A percentile compares a stretch with the other conserved stretches of the same genome.
phyloP scores from a whole-genome alignment of 2,797 vertebrate genomes.

The Cossypha polioptera region DNA sequence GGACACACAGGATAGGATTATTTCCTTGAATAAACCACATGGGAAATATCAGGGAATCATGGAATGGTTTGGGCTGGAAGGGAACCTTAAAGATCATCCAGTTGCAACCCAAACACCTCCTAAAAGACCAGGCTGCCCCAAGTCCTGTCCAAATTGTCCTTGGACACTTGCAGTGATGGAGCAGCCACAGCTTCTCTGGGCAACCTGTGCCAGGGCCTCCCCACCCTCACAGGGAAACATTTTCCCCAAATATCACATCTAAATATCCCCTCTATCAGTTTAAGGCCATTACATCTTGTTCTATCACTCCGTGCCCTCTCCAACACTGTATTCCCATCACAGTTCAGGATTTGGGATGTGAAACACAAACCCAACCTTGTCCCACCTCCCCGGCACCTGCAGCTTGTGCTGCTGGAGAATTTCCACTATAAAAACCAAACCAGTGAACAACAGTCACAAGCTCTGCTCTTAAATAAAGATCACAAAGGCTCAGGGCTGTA shows the following conservation, averaged over 20 bases:
- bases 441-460: too few relatives aligned
- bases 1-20: neutral
- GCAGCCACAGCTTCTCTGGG: neutral
- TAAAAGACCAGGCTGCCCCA: accelerated
- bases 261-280: neutral
- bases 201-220: accelerated
- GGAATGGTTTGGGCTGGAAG: neutral
- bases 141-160: neutral
- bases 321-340: neutral
- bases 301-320: neutral
- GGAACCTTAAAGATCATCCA: neutral
- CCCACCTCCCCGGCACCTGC: neutral
- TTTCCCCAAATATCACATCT: neutral
- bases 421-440: neutral
- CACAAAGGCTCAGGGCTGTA: neutral
- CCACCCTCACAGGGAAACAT: neutral
- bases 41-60: neutral
- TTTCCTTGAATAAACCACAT: neutral
- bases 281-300: neutral
- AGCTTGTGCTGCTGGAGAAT: neutral
- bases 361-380: neutral
- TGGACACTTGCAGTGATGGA: neutral
- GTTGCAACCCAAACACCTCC: neutral
- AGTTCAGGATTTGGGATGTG: neutral
- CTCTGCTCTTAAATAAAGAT: neutral